These are phyloP conservation scores for Scaptomyza hsui DNA, from an alignment of 1,140 invertebrate species.

Conservation along the genomic window DNA sequence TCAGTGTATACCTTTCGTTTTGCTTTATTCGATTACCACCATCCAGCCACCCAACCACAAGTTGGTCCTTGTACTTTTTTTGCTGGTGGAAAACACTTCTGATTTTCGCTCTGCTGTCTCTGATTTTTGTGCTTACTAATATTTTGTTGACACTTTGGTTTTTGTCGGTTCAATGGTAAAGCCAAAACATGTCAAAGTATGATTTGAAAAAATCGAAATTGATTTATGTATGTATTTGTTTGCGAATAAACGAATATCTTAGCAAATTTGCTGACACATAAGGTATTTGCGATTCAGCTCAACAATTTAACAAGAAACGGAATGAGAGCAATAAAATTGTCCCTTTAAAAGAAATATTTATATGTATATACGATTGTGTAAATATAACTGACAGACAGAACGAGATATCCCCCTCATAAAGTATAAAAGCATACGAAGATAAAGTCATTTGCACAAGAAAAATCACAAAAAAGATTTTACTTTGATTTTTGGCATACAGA, in stretches of 20 bases:
- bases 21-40: constrained; percentile 30
- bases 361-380: too few species aligned
- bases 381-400: neutral
- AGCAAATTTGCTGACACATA: constrained; percentile 27
- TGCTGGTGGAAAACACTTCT: constrained; percentile 22
- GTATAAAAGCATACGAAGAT: neutral
- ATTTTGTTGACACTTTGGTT: constrained; percentile 66
- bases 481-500: neutral
- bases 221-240: constrained; percentile 61
- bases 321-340: constrained; percentile 12
- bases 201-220: constrained; percentile 50
- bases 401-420: neutral
- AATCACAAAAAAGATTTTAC: too few species aligned
- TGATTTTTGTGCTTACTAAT: constrained; percentile 37
- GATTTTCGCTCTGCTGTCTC: constrained; percentile 15
- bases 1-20: constrained; percentile 24
- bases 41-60: constrained; percentile 10
- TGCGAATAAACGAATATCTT: constrained; percentile 24
- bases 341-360: too few species aligned
- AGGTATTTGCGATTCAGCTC: constrained; percentile 34
- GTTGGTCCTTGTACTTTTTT: constrained; percentile 23
- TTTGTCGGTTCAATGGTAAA: constrained; percentile 45
- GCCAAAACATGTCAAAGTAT: constrained; percentile 51
- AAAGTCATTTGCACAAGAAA: too few species aligned
- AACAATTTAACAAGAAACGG: constrained; percentile 19